Base-by-base conservation (phyloP, 2,888 invertebrate genomes). In the Stegophylla sp. region DNA sequence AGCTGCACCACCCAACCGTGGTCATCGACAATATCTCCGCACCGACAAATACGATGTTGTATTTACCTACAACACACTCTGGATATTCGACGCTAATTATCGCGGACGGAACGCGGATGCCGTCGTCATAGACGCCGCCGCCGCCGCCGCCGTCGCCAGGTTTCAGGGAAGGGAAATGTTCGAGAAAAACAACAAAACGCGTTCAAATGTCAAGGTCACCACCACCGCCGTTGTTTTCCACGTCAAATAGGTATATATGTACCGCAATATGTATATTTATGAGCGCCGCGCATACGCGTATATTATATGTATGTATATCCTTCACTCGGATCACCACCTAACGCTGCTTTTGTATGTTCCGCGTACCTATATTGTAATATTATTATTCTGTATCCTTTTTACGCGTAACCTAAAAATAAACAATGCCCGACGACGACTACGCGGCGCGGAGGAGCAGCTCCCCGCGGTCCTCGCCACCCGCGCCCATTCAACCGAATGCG, bases 191-290 rank as follows among this genome's bases (percentile, higher is more conserved):
- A 59, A 59, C 20, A 23, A 17, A 43, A 26, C 13, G n/a, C 43
- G 43, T 48, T 28, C 61, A 63, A 74, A 61, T 74, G 74, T 74
- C 74, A 74, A 74, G 74, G 74, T 61, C 61, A n/a, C 17, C 48
- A n/a, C n/a, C 53, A 15, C 12, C 41, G 34, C 17, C 4, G 10
- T 63, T 48, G 10, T 63, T 48, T 74, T 63, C 15, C 61, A 61
- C 51, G 41, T 41, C n/a, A 75, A 64, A 48, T 41, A 34, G 34
- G 34, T 34, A 75, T 51, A 48, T 41, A 34, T 3, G 34, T 34
- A 43, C 59, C 43, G n/a, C 26, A 73, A 59, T 59, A 59, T 34
- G 34, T 34, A 34, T n/a, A n/a, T n/a, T n/a, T n/a, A n/a, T n/a
- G n/a, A n/a, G n/a, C n/a, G n/a, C n/a, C n/a, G n/a, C n/a, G n/a